Base-by-base conservation (phyloP, 2,797 vertebrate genomes). In the Lacerta bilineata region DNA sequence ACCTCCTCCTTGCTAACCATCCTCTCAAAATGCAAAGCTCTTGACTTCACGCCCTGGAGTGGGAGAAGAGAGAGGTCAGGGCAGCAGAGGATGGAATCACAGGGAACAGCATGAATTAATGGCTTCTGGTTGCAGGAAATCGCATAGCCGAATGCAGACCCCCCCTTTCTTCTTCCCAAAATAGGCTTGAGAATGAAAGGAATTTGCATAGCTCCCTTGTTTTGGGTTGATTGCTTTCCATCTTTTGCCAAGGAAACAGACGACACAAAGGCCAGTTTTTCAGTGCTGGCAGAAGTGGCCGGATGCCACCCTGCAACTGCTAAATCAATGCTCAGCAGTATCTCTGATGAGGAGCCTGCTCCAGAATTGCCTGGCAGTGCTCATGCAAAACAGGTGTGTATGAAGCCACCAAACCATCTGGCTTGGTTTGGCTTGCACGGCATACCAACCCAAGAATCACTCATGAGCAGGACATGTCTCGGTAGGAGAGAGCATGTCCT, bases 271-370 rank as follows among this genome's bases (percentile, higher is more conserved):
- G 23, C 10, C 25, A 23, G 41, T 15, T 36, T 69, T 86, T 71
- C 36, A 9, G 25, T 41, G 4, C 10, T 5, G 33, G 23, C 20
- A 55, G 20, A 55, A 29, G 8, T 50, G 61, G 18, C 4, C 18
- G 4, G 39, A n/a, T 25, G 17, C 17, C 3, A 4, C 3, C 17
- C 3, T 39, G 7, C 2, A 5, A 29, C 3, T n/a, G 17, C 18
- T 46, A 17, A 77, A 85, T 76, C 27, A 77, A 23, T 33, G 39
- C 18, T 1, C 13, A 13, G 27, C 3, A 33, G 84, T 27, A n/a
- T 76, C 39, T 64, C 29, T 23, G 11, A 13, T 25, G 25, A 39
- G 41, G 10, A 23, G 8, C 15, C 7, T 43, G 39, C 15, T 25
- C 1, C n/a, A 72, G 43, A 55, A 36, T 13, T 5, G 15, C 43